A percentile compares a stretch with the other conserved stretches of the same genome.
Conservation (phyloP, 2,797 vertebrate genomes). For the Falco berigora region DNA sequence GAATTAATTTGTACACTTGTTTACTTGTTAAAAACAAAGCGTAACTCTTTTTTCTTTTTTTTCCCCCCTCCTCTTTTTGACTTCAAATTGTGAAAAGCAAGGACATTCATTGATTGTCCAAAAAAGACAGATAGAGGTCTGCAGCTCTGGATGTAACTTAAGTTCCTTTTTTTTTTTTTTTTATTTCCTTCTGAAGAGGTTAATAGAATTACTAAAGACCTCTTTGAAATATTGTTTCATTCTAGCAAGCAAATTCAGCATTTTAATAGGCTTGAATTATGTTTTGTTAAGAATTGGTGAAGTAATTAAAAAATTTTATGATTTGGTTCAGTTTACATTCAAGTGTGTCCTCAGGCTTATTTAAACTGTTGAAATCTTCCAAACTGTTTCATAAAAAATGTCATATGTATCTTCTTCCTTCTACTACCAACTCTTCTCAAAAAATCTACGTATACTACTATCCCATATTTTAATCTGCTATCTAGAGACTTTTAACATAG, state of each 20-base stretch:
- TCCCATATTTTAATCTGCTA: background rate
- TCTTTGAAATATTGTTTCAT: background rate
- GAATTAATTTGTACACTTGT: constrained; percentile 81
- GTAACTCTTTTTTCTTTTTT: constrained; percentile 41
- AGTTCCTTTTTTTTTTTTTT: background rate
- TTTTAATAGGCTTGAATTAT: constrained; percentile 42
- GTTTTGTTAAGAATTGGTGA: constrained; percentile 42
- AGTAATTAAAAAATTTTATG: background rate
- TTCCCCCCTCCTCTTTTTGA: background rate
- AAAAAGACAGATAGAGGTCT: background rate
- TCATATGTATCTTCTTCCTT: background rate
- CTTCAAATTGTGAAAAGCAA: background rate
- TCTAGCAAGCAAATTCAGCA: background rate
- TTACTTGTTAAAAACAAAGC: constrained; percentile 73
- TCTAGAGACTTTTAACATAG: background rate
- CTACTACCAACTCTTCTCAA: background rate
- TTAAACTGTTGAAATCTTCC: constrained; percentile 21
- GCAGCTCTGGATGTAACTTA: background rate
- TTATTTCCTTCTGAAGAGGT: background rate
- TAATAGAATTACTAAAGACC: background rate
- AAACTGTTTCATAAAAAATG: background rate
- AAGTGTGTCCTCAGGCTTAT: constrained; percentile 26
- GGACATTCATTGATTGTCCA: background rate
- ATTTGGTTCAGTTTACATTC: constrained; percentile 36
- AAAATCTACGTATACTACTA: background rate